Base-by-base conservation (phyloP, 2,888 invertebrate genomes). In the Eudasyphora cyanicolor region DNA sequence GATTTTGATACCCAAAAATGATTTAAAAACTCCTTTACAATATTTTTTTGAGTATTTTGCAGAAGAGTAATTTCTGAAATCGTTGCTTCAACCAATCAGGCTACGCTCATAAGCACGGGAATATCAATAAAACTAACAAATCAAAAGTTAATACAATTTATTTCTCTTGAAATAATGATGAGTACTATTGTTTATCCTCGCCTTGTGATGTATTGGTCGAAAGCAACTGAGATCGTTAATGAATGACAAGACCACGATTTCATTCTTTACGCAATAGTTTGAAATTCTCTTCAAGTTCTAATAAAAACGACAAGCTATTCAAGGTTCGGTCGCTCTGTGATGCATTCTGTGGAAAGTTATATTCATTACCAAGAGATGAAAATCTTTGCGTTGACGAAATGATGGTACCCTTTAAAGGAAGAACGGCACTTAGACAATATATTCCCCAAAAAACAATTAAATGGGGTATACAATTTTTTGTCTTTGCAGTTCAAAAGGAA, bases 61-160 rank as follows among this genome's bases (percentile, higher is more conserved):
- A 29, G 35, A 29, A 14, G 75, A 42, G 24, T 49, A 19, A 8
- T 62, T 38, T 45, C 17, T 32, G 54, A 62, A 62, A 29, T 75
- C 24, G 75, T 75, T 49, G 21, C 42, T 17, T 38, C 75, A 62
- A 75, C 62, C 0, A 75, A 62, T 27, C 75, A 75, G 14, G 29
- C 45, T 14, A 62, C 42, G n/a, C 75, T 75, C 42, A n/a, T 62
- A 62, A 24, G 5, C 17, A 75, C 42, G 24, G 45, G 62, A 24
- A 42, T 32, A 62, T 75, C 75, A 38, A 27, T 75, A 32, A 62
- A 75, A 38, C 35, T 64, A 3, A 32, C 35, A 12, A 64, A 64
- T 32, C 32, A 32, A 32, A 12, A 32, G 38, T 19, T 73, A 29
- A 35, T 35, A 54, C 27, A 73, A 73, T 49, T 38, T 35, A 51